Base-by-base conservation (phyloP, 2,113 vertebrate genomes). In the Blennius ocellaris region DNA sequence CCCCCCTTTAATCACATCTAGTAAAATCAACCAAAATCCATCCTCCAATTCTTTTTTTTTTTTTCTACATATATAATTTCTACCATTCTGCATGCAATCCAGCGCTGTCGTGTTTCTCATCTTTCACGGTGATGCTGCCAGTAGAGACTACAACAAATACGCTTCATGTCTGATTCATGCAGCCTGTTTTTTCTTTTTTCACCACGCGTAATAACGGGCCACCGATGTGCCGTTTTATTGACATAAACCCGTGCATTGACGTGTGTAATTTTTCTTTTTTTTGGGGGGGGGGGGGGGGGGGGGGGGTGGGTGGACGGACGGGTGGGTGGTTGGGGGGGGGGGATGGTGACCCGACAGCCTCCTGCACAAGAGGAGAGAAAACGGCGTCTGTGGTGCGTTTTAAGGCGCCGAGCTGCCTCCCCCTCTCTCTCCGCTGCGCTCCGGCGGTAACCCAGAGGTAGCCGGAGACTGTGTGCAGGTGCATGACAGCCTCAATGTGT, bases 401-500 rank as follows among this genome's bases (percentile, higher is more conserved):
- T 62, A 1, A 30, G 21, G 21, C 21, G 21, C 21, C 21, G 21
- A 30, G 21, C 21, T 43, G 68, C 73, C 17, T 30, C 66, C 65
- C 21, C 4, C 21, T 4, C 21, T 30, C 21, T 4, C 21, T 30
- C 21, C 21, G 21, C 21, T 71, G 77, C 16, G 77, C 73, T 66
- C 75, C 82, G 45, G 73, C 53, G 73, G 40, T 69, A 39, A 76
- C 62, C 70, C 84, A 77, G 80, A 83, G 82, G 80, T 82, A 82
- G 86, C 61, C 67, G n/a, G 21, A 30, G 21, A 30, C 21, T 30
- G 85, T 63, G 47, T 88, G 91, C 93, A 91, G 92, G 89, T 92
- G 91, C 87, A 82, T 88, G 90, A 85, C 89, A 88, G 86, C 78
- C 84, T 10, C 76, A 14, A 62, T 76, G 90, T 90, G 88, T 90